These are phyloP conservation scores for Caenorhabditis sp. DNA, from an alignment of 2,888 invertebrate species.

Conservation along the genomic window DNA sequence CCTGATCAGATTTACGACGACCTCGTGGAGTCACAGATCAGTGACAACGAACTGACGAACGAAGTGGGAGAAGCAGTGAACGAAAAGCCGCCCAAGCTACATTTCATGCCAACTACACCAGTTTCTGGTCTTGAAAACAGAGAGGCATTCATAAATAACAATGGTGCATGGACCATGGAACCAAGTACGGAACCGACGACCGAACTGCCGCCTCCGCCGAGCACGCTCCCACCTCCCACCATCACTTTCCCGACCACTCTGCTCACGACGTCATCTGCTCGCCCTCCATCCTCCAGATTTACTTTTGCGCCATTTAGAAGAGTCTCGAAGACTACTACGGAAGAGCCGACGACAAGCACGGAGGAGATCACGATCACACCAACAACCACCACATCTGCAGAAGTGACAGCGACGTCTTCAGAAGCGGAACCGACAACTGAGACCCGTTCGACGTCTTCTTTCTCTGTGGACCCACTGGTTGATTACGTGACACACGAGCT, in stretches of 20 bases:
- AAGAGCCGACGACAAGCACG: not conserved
- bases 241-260: conserved; percentile 10
- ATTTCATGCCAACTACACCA: conserved; percentile 18
- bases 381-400: not conserved
- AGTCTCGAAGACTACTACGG: conserved; percentile 9
- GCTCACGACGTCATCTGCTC: conserved; percentile 10
- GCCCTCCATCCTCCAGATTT: conserved; percentile 17
- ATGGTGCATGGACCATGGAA: conserved; percentile 49
- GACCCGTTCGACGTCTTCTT: conserved; percentile 18
- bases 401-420: not conserved
- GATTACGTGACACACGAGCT: conserved; percentile 53
- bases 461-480: conserved; percentile 39
- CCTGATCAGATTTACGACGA: conserved; percentile 56
- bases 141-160: conserved; percentile 40
- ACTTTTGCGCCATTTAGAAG: conserved; percentile 40
- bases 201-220: conserved; percentile 22
- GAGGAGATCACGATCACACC: not conserved
- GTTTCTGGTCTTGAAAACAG: conserved; percentile 14
- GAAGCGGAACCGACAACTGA: not conserved
- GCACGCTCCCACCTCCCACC: conserved; percentile 28
- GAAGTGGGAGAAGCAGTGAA: conserved; percentile 6
- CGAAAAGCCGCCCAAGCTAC: not conserved
- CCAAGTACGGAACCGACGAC: conserved; percentile 30
- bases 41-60: conserved; percentile 24
- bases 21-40: conserved; percentile 44